A percentile compares a stretch with the other conserved stretches of the same genome.
phyloP scores from a whole-genome alignment of 2,888 invertebrate species.

The Malachius bipustulatus region DNA sequence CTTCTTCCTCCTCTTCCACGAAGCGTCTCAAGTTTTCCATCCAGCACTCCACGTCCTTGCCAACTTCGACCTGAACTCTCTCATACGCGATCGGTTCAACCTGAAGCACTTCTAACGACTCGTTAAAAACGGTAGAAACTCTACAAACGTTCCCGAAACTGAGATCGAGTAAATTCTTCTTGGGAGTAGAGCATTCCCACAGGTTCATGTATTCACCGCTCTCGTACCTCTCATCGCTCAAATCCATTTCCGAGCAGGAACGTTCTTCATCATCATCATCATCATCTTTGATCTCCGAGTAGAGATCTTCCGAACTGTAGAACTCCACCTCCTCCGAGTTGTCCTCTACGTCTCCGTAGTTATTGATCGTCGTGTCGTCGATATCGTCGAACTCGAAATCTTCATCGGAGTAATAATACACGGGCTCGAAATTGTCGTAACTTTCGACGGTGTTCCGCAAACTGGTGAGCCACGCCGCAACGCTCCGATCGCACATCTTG shows the following conservation, averaged over 20 bases:
- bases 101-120: neutral
- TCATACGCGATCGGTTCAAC: slow-evolving; percentile 2
- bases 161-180: neutral
- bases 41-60: neutral
- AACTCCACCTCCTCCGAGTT: neutral
- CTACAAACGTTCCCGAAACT: neutral
- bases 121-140: slow-evolving; percentile 1
- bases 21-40: neutral
- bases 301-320: neutral
- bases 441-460: neutral
- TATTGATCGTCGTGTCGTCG: too few species aligned
- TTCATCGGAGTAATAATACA: too few species aligned
- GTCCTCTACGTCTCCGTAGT: too few species aligned
- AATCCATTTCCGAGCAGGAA: too few species aligned
- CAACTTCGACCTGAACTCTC: neutral
- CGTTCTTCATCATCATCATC: too few species aligned
- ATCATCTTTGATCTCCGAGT: too few species aligned
- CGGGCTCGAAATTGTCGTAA: neutral
- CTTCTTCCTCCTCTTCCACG: too few species aligned
- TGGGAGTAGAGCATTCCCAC: neutral
- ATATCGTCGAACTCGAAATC: too few species aligned
- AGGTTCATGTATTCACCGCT: slow-evolving; percentile 1
- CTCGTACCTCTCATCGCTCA: neutral
- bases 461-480: neutral
- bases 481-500: neutral